phyloP scores from a whole-genome alignment of 2,888 invertebrate genomes.

The Mamestra brassicae region DNA sequence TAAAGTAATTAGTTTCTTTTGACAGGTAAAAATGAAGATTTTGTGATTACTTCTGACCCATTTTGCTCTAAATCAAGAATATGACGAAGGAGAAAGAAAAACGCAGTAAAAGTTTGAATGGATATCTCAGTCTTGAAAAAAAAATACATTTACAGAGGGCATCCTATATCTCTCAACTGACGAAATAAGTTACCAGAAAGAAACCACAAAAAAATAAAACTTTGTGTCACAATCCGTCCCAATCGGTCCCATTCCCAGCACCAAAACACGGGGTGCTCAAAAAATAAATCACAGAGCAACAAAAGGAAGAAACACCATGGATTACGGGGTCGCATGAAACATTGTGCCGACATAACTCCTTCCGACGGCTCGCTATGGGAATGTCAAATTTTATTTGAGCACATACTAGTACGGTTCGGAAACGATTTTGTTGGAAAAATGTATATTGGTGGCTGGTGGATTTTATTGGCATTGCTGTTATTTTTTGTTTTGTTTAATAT shows the following conservation, averaged over 20 bases:
- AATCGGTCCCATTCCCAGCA: slow-evolving; percentile 8
- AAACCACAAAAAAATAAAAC: slow-evolving; percentile 7
- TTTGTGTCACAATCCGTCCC: slow-evolving; percentile 1
- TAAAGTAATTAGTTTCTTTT: slow-evolving; percentile 18
- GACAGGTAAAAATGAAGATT: background rate
- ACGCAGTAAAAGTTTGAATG: background rate
- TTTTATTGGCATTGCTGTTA: slow-evolving; percentile 45
- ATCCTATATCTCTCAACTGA: background rate
- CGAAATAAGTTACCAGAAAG: slow-evolving; percentile 8
- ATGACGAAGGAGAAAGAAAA: background rate
- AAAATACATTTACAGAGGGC: background rate
- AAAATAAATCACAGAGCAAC: slow-evolving; percentile 63
- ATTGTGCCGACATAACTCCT: slow-evolving; percentile 70
- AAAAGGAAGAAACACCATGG: slow-evolving; percentile 66
- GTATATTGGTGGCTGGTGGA: slow-evolving; percentile 37
- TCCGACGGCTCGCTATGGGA: slow-evolving; percentile 63
- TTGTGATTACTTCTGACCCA: background rate
- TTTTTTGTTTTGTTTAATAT: slow-evolving; percentile 33
- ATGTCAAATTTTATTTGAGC: slow-evolving; percentile 70
- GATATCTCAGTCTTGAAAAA: background rate
- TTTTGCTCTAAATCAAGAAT: background rate
- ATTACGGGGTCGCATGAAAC: slow-evolving; percentile 65
- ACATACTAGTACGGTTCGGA: slow-evolving; percentile 58
- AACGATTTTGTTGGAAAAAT: slow-evolving; percentile 51
- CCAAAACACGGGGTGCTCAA: slow-evolving; percentile 22